Conservation (phyloP, 92 coral and sea anemone species). For the Galaxea fascicularis region DNA sequence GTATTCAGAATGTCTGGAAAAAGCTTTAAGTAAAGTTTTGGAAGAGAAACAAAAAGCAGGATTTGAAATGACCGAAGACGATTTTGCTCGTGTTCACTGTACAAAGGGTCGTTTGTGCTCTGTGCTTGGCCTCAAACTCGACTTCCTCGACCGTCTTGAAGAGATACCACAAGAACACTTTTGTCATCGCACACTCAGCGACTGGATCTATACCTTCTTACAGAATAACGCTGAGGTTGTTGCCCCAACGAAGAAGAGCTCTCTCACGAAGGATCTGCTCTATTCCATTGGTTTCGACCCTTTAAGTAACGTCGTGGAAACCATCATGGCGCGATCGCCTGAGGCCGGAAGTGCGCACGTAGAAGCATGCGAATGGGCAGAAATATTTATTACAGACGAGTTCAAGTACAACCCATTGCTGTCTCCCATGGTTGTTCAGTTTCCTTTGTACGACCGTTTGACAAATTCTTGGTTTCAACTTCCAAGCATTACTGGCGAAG, state of each 20-base stretch:
- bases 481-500: neutral
- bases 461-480: constrained; percentile 28
- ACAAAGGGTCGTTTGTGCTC: constrained; percentile 11
- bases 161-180: constrained; percentile 32
- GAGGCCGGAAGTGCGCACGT: constrained; percentile 23
- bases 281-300: constrained; percentile 54
- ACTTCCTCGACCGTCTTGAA: constrained; percentile 59
- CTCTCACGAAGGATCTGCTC: constrained; percentile 35
- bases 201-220: constrained; percentile 59
- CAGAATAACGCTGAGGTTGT: constrained; percentile 21
- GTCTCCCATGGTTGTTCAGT: neutral
- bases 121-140: constrained; percentile 59
- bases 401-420: constrained; percentile 63
- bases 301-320: constrained; percentile 19
- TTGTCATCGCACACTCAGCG: constrained; percentile 29
- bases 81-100: neutral
- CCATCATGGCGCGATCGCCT: constrained; percentile 20
- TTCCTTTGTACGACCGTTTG: constrained; percentile 3
- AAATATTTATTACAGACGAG: constrained; percentile 58
- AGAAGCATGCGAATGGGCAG: constrained; percentile 45
- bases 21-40: neutral
- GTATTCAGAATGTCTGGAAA: neutral
- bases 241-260: neutral
- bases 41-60: constrained; percentile 25
- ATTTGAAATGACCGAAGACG: constrained; percentile 22